phyloP scores from a whole-genome alignment of 2,113 vertebrate species.

The Saccopteryx bilineata region DNA sequence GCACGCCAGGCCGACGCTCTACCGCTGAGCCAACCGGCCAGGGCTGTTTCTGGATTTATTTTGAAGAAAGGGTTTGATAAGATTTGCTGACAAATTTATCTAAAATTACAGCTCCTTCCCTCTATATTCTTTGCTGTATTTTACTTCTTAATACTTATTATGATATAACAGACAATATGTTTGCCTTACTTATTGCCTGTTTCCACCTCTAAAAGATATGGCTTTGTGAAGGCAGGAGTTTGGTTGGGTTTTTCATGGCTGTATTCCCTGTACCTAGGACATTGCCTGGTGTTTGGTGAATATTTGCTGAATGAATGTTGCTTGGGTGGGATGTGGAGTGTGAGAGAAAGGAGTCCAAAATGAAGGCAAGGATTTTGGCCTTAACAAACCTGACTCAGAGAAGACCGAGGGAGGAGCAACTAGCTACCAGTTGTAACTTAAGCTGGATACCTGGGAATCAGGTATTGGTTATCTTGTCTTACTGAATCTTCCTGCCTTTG shows the following conservation, averaged over 20 bases:
- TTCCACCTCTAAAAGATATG: background rate
- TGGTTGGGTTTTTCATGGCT: background rate
- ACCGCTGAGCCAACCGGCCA: no score
- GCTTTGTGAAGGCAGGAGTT: background rate
- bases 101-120: background rate
- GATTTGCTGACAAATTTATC: conserved; percentile 5
- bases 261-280: background rate
- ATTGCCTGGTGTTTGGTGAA: background rate
- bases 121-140: background rate
- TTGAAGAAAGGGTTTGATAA: background rate
- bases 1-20: no score
- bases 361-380: background rate
- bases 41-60: background rate
- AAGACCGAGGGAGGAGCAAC: background rate
- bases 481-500: background rate
- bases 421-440: background rate
- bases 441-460: background rate
- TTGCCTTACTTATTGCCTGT: background rate
- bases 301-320: background rate
- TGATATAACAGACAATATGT: background rate
- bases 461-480: background rate
- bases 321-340: background rate
- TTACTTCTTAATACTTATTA: background rate
- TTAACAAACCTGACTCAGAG: background rate
- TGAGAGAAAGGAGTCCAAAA: background rate